Evolutionary conservation across 2,797 vertebrate species (phyloP).

Genomic region (Streptopelia turtur): DNA sequence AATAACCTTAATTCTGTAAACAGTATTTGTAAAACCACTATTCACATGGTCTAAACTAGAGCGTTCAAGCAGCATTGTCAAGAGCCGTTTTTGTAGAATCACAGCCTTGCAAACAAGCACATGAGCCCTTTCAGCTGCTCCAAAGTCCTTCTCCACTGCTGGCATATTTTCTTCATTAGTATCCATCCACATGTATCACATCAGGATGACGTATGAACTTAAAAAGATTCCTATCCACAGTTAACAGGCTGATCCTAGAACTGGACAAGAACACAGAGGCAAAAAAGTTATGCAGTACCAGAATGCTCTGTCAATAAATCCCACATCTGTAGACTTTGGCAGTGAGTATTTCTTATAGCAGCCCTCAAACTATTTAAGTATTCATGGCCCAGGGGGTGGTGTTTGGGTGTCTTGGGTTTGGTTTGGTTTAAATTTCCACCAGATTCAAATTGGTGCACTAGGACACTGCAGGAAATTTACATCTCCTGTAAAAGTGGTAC

Average conservation of each 20-base stretch:
- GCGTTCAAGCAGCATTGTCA: not conserved
- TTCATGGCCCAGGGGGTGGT: not conserved
- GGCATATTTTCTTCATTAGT: not conserved
- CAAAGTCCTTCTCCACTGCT: not conserved
- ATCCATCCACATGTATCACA: not conserved
- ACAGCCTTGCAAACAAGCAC: not conserved
- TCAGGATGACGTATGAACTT: not conserved
- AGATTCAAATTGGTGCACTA: not conserved
- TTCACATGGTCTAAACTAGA: not conserved
- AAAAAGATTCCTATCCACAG: not conserved
- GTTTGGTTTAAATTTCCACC: not conserved
- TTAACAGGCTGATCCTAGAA: not conserved
- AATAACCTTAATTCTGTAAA: not conserved
- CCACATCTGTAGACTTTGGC: not conserved
- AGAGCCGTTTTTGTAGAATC: not conserved
- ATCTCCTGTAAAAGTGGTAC: not conserved
- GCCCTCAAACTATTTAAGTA: not conserved
- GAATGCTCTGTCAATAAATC: not conserved
- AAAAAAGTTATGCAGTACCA: fast-evolving
- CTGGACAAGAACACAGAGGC: not conserved
- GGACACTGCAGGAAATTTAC: not conserved
- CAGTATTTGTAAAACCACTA: not conserved
- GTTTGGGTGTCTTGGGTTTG: not conserved
- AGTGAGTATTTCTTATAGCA: not conserved
- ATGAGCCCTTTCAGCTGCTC: not conserved